Evolutionary conservation across 2,888 invertebrate genomes (phyloP), one percentile per base, ranked within the genome.

Genomic region (Cistogaster globosa): DNA sequence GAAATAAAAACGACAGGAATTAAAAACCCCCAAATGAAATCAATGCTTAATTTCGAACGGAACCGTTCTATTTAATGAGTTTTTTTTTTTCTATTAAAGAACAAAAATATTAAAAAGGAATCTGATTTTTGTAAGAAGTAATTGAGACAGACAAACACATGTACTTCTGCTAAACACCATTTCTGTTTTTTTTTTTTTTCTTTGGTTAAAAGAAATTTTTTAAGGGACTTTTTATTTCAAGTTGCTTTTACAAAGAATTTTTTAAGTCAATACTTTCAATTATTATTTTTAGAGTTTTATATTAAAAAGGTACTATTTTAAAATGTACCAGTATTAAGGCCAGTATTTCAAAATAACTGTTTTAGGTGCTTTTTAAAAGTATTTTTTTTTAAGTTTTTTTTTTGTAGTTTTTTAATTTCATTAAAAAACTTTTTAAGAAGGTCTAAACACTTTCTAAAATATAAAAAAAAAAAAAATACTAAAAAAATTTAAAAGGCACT

Each of bases 21-120:
- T 51, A 16, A 48, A 42, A 62, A 57, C 26, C 68, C 45, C 48
- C 51, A 80, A 80, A 76, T 76, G 20, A 76, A 79, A 71, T 76
- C 26, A 67, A 60, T 12, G 63, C 71, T 79, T 60, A 75, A 83
- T 77, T 68, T 72, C 38, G 42, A 42, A 67, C 58, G 57, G 62
- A 74, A 62, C 18, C 20, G 16, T 67, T 55, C 8, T 12, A 51
- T 65, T 71, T 53, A 65, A 77, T 20, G 26, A 67, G 60, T 67
- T 78, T 68, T 48, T 42, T 26, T n/a, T 42, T 14, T 26, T n/a
- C 9, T 58, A 48, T 57, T 20, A 55, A 18, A 36, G 48, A 58
- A 26, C 20, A 36, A 57, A 69, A 36, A 57, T 38, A 57, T 48
- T 62, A 60, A 53, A 32, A 20, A 51, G 5, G 4, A 57, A 57